These are phyloP conservation scores for Dromiciops gliroides DNA, from an alignment of 2,113 vertebrate species.

Conservation along the genomic window DNA sequence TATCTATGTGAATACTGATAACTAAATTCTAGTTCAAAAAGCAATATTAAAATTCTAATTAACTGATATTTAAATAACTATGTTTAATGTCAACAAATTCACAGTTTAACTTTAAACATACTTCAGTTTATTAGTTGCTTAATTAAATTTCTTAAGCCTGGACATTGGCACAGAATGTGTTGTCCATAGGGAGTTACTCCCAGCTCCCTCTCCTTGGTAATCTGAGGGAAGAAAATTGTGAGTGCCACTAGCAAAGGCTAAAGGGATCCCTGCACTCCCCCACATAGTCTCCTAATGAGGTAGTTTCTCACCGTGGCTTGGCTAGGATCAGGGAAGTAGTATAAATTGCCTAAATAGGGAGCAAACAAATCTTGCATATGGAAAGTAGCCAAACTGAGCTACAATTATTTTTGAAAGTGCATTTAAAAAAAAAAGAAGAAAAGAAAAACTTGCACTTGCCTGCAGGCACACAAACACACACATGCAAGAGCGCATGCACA, in stretches of 20 bases:
- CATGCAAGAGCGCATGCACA: no score
- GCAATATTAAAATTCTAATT: slow-evolving; percentile 65
- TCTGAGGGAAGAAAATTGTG: neutral
- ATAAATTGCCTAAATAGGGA: slow-evolving; percentile 53
- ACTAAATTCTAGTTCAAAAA: slow-evolving; percentile 62
- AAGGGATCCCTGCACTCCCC: slow-evolving; percentile 38
- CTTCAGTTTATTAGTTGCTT: slow-evolving; percentile 58
- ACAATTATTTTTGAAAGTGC: slow-evolving; percentile 59
- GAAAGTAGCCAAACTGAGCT: slow-evolving; percentile 51
- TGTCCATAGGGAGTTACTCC: slow-evolving; percentile 52
- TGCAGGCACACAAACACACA: neutral
- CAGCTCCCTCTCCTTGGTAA: neutral
- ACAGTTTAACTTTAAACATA: slow-evolving; percentile 50
- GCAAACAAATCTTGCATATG: slow-evolving; percentile 56
- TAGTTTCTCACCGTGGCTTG: slow-evolving; percentile 60
- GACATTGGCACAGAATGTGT: slow-evolving; percentile 49
- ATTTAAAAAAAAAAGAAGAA: slow-evolving; percentile 1
- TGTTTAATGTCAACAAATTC: slow-evolving; percentile 61
- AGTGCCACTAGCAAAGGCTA: neutral
- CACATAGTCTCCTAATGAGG: slow-evolving; percentile 53
- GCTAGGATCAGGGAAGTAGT: slow-evolving; percentile 45
- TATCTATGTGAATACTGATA: slow-evolving; percentile 55
- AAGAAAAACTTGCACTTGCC: neutral
- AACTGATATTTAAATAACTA: slow-evolving; percentile 68
- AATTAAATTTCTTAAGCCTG: slow-evolving; percentile 70